phyloP scores from a whole-genome alignment of 2,888 invertebrate species.

The Dasypolia templi region DNA sequence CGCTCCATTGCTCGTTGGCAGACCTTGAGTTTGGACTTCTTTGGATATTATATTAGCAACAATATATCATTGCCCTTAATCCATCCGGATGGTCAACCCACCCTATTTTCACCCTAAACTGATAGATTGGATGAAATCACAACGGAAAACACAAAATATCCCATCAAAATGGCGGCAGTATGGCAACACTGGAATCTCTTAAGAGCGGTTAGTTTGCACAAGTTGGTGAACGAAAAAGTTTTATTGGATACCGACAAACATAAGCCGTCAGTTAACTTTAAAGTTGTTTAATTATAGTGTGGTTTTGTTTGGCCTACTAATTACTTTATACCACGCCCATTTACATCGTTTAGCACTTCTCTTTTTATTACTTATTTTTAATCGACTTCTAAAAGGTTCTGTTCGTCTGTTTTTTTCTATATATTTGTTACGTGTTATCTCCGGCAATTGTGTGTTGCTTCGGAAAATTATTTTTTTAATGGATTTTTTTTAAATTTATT shows the following conservation, averaged over 20 bases:
- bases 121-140: constrained; percentile 23
- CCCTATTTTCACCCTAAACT: constrained; percentile 25
- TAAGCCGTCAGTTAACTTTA: constrained; percentile 15
- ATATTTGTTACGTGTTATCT: too few relatives aligned
- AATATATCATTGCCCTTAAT: constrained; percentile 9
- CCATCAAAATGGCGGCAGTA: constrained; percentile 5
- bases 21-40: too few relatives aligned
- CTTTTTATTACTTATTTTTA: too few relatives aligned
- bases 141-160: constrained; percentile 24
- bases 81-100: neutral
- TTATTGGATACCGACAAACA: constrained; percentile 24
- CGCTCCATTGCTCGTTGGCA: too few relatives aligned
- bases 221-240: constrained; percentile 40
- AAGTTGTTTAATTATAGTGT: constrained; percentile 31
- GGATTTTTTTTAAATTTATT: too few relatives aligned
- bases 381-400: too few relatives aligned
- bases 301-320: neutral
- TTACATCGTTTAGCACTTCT: neutral
- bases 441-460: too few relatives aligned
- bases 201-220: constrained; percentile 31
- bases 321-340: neutral
- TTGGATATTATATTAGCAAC: constrained; percentile 6
- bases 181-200: constrained; percentile 34
- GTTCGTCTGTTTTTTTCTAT: too few relatives aligned
- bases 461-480: too few relatives aligned